Base-by-base conservation (phyloP, 2,797 vertebrate species). In the Heterohyrax brucei region DNA sequence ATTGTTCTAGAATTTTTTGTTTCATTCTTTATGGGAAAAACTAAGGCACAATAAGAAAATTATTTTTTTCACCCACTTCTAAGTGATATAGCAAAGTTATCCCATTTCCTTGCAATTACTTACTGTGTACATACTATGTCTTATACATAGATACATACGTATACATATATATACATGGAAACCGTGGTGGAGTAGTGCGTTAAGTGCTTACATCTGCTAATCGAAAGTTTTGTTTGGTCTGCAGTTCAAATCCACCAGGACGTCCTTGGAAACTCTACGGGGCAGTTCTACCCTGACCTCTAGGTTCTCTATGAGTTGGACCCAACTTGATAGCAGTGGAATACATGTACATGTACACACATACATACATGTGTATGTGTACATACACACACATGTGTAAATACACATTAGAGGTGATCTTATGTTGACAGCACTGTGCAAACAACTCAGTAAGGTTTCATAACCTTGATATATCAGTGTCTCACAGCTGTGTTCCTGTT, bases 11-110 rank as follows among this genome's bases (percentile, higher is more conserved):
- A 3, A 33, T 59, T 80, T 85, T 53, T 10, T 59, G 50, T 76
- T 88, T 91, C 6, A 21, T 28, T 95, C 81, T 80, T 26, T 9
- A 56, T 7, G 53, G 44, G 50, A 56, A 93, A 92, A 90, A 44
- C 33, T 46, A 30, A 82, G 26, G 24, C 8, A 85, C 46, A 53
- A 3, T 44, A 10, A 12, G 10, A 5, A 89, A 85, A 78, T 13
- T 13, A 18, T 80, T 18, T 53, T 72, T 82, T 44, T n/a, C 22
- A 82, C n/a, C 1, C 28, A 4, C 78, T 44, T 82, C 50, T 72
- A 84, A 79, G 9, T 50, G 21, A 81, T 28, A 33, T 59, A 28
- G 19, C 46, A 82, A 80, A 79, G 7, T 18, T 70, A 92, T 4
- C 7, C 12, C 14, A 87, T 21, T 70, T 70, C 30, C 26, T 24